Percentiles rank a stretch among this genome's conserved stretches.
Conservation (phyloP, 2,113 vertebrate species). For the Datnioides undecimradiatus region DNA sequence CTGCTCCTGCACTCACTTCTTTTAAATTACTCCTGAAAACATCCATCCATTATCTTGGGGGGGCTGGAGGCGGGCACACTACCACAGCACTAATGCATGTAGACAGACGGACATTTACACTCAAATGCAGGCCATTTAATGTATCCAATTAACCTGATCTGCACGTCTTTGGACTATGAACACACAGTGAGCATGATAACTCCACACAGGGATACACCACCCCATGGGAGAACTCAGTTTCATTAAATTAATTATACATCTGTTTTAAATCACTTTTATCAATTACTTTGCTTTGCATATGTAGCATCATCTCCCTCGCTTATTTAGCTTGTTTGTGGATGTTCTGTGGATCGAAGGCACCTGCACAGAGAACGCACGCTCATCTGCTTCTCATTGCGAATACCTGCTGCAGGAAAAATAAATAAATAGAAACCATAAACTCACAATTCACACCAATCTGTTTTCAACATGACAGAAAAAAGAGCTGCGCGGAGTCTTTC, state of each 20-base stretch:
- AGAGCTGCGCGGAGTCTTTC: not conserved
- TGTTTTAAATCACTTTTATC: not conserved
- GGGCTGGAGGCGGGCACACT: not conserved
- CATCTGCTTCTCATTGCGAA: too few species aligned
- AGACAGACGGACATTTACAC: not conserved
- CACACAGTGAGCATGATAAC: not conserved
- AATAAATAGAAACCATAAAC: not conserved
- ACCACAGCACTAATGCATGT: not conserved
- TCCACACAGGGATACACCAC: not conserved
- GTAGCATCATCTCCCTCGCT: not conserved
- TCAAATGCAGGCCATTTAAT: not conserved
- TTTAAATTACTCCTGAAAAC: conserved; percentile 43
- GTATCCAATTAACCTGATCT: not conserved
- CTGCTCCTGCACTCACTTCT: conserved; percentile 7
- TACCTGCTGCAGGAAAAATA: not conserved
- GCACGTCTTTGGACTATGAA: not conserved
- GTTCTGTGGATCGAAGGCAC: too few species aligned
- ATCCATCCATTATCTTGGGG: conserved; percentile 41
- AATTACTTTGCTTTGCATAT: not conserved
- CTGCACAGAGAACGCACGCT: too few species aligned
- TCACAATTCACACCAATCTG: not conserved
- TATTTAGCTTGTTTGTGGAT: too few species aligned
- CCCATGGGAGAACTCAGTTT: not conserved
- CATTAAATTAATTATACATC: not conserved
- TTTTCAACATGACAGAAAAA: not conserved